Percentiles rank a stretch among this genome's conserved stretches.
Evolutionary conservation across 2,113 vertebrate genomes (phyloP).

Genomic region (Dermatemys mawii): DNA sequence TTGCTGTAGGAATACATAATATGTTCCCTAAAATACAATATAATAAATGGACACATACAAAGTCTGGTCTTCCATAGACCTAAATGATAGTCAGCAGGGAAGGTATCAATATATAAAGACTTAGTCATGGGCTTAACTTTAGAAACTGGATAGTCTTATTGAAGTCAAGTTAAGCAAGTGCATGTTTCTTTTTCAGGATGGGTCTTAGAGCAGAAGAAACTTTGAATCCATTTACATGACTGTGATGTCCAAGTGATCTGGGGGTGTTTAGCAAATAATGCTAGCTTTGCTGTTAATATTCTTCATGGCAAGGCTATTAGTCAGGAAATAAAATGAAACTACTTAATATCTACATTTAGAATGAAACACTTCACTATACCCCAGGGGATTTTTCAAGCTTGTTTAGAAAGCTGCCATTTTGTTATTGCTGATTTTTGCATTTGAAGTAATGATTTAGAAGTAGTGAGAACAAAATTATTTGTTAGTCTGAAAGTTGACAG

Average conservation of each 20-base stretch:
- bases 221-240: background rate
- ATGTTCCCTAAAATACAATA: background rate
- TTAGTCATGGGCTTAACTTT: fast-evolving
- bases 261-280: background rate
- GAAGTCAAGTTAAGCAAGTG: background rate
- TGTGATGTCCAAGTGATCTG: background rate
- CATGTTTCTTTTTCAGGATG: background rate
- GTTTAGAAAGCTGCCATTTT: fast-evolving
- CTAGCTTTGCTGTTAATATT: background rate
- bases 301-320: background rate
- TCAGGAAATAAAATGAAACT: background rate
- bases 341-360: background rate
- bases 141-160: background rate
- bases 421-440: background rate
- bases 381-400: background rate
- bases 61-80: background rate
- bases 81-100: background rate
- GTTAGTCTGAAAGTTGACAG: background rate
- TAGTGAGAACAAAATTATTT: background rate
- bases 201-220: background rate
- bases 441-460: background rate
- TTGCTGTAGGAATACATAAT: background rate
- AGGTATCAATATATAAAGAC: background rate
- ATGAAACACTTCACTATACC: background rate
- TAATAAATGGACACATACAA: background rate